Evolutionary conservation across 2,113 vertebrate species (phyloP).

Genomic region (Hystrix cristata): DNA sequence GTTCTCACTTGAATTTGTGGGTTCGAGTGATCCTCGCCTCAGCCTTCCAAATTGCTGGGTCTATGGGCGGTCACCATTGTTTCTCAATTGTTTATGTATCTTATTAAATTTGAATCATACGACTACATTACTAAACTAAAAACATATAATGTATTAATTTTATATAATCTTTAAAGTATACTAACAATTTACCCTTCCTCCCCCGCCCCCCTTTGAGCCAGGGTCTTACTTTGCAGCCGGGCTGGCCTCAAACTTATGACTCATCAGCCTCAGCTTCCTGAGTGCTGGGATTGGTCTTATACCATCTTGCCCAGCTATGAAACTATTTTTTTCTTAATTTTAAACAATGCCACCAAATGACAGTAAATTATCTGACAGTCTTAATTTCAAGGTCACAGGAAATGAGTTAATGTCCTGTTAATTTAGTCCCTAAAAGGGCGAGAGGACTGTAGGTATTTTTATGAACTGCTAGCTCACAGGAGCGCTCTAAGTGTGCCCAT

Average conservation of each 20-base stretch:
- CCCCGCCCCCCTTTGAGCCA: not conserved
- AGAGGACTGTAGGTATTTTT: not conserved
- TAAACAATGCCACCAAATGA: not conserved
- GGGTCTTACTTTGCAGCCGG: not conserved
- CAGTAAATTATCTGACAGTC: not conserved
- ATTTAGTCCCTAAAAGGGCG: not conserved
- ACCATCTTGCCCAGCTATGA: not conserved
- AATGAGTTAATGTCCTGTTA: not conserved
- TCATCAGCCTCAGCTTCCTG: not conserved
- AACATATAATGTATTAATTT: not conserved
- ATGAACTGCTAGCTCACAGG: not conserved
- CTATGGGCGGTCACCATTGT: no score
- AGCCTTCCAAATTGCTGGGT: not conserved
- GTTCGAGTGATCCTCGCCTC: not conserved
- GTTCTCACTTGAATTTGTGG: not conserved
- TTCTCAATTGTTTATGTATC: not conserved
- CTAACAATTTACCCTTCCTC: not conserved
- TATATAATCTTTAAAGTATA: slow-evolving; percentile 37
- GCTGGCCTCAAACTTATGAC: not conserved
- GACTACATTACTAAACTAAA: slow-evolving; percentile 15
- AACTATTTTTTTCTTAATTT: not conserved
- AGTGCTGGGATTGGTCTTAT: not conserved
- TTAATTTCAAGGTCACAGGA: not conserved
- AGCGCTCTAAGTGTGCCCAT: not conserved
- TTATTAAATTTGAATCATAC: not conserved